phyloP scores from a whole-genome alignment of 2,797 vertebrate species.

The Molossus molossus region DNA sequence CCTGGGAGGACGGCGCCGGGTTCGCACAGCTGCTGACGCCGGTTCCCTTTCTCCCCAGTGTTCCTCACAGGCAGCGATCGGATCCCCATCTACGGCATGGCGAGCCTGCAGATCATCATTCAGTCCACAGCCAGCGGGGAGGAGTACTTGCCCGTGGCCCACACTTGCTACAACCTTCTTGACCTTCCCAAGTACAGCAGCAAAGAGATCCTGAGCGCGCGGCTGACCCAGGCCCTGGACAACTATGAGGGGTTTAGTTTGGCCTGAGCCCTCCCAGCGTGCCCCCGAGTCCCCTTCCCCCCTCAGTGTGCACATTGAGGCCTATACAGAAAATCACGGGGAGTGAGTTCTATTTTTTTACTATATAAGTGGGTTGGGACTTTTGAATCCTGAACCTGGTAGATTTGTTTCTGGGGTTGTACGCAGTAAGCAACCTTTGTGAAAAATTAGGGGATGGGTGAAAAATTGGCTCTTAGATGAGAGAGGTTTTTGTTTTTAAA shows the following conservation, averaged over 20 bases:
- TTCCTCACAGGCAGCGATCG: conserved; percentile 98
- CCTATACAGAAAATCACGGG: conserved; percentile 70
- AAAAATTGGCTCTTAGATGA: not conserved
- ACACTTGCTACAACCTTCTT: conserved; percentile 99
- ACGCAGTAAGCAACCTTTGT: conserved; percentile 39
- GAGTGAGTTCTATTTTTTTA: conserved; percentile 83
- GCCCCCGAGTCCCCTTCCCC: not conserved
- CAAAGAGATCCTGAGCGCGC: conserved; percentile 94
- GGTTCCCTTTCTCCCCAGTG: conserved; percentile 89
- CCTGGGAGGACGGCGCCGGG: fast-evolving
- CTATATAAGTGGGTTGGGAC: conserved; percentile 54
- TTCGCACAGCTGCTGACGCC: not conserved
- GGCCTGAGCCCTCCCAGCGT: conserved; percentile 89
- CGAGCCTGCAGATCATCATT: conserved; percentile 96
- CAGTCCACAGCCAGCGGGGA: conserved; percentile 95
- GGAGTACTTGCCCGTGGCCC: conserved; percentile 97
- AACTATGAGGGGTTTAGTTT: conserved; percentile 99
- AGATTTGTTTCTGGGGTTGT: conserved; percentile 61
- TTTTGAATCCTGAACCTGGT: conserved; percentile 63
- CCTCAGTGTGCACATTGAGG: conserved; percentile 49
- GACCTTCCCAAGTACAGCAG: conserved; percentile 98
- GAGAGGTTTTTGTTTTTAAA: conserved; percentile 59
- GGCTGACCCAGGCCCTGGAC: conserved; percentile 96
- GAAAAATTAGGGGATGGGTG: conserved; percentile 38
- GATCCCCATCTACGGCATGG: conserved; percentile 99